A percentile compares a stretch with the other conserved stretches of the same genome.
These are phyloP conservation scores for Rhinella marina DNA, from an alignment of 2,797 vertebrate genomes.

Conservation along the genomic window DNA sequence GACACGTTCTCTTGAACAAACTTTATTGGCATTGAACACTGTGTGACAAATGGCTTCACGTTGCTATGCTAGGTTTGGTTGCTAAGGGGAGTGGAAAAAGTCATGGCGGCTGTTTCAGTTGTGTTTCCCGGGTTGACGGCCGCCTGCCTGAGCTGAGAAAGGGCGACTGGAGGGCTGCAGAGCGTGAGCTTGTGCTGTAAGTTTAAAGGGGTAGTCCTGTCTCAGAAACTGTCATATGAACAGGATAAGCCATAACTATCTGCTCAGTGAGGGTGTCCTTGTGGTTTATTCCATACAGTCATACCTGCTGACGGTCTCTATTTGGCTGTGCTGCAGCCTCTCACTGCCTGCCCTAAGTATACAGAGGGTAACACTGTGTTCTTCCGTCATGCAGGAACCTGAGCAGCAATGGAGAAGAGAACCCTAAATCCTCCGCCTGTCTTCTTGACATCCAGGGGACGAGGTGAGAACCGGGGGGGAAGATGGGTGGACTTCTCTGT, in stretches of 20 bases:
- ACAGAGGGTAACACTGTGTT: background rate
- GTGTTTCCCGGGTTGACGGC: conserved; percentile 13
- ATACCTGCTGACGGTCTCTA: no score
- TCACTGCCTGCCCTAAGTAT: background rate
- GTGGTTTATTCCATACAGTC: no score
- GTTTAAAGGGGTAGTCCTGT: no score
- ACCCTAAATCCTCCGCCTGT: conserved; percentile 53
- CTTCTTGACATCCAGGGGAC: conserved; percentile 59
- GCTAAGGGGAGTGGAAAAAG: conserved; percentile 11
- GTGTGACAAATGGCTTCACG: background rate
- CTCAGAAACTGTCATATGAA: no score
- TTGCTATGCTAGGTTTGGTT: conserved; percentile 21
- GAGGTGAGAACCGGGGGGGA: conserved; percentile 59
- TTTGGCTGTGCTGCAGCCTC: no score
- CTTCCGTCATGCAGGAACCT: background rate
- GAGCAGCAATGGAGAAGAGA: conserved; percentile 60
- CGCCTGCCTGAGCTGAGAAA: background rate
- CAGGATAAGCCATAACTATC: no score
- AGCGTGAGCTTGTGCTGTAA: no score
- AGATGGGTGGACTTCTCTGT: background rate
- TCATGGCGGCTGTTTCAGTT: conserved; percentile 10
- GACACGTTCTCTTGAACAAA: conserved; percentile 22
- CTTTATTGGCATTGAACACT: conserved; percentile 26
- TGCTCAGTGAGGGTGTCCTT: no score
- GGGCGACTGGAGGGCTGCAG: no score